phyloP scores from a whole-genome alignment of 1,140 invertebrate species.

The Monochamus saltuarius region DNA sequence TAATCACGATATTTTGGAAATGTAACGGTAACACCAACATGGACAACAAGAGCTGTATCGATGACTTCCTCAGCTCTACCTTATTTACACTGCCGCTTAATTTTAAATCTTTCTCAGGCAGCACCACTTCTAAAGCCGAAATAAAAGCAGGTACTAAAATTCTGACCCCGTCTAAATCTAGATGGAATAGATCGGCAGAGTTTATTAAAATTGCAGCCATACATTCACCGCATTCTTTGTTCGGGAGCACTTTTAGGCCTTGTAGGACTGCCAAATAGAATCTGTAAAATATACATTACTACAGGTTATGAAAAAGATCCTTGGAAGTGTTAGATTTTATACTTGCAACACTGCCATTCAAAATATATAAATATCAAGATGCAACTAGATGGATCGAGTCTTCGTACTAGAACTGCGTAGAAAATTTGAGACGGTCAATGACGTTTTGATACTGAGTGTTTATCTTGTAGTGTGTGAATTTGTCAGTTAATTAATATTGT shows the following conservation, averaged over 20 bases:
- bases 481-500: no score
- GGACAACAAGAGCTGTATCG: conserved; percentile 86
- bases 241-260: conserved; percentile 70
- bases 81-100: conserved; percentile 65
- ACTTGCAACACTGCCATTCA: no score
- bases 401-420: no score
- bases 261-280: conserved; percentile 88
- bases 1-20: conserved; percentile 79
- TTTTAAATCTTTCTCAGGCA: conserved; percentile 72
- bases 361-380: no score
- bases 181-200: conserved; percentile 75
- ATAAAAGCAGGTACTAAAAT: conserved; percentile 88
- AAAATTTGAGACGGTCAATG: no score
- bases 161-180: conserved; percentile 92
- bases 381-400: no score
- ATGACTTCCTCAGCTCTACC: conserved; percentile 82
- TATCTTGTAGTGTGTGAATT: no score
- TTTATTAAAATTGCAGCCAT: conserved; percentile 79
- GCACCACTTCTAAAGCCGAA: conserved; percentile 75
- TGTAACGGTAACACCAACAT: conserved; percentile 88
- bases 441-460: no score
- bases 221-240: conserved; percentile 69
- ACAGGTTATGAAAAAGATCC: not conserved
- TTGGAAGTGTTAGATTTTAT: no score
- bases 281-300: conserved; percentile 9